These are phyloP conservation scores for Pangasius djambal DNA, from an alignment of 2,797 vertebrate species.

Conservation along the genomic window DNA sequence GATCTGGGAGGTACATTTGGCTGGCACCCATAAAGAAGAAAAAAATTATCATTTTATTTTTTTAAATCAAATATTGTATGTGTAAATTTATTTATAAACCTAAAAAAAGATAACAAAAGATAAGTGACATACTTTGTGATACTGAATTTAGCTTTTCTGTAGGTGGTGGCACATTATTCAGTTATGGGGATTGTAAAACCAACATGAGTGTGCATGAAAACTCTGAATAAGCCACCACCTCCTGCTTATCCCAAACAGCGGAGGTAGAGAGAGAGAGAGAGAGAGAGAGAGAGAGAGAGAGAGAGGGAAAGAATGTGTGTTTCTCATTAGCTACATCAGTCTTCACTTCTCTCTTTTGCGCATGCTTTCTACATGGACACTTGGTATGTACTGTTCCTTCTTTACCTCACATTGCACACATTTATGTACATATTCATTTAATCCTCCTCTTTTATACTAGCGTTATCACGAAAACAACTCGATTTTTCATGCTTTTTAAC, in stretches of 20 bases:
- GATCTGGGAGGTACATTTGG: too few species aligned
- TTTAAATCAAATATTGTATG: not conserved
- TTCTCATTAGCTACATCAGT: slow-evolving; percentile 48
- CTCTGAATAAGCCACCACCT: slow-evolving; percentile 28
- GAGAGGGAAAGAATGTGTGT: slow-evolving; percentile 19
- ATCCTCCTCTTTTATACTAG: not conserved
- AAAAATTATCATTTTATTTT: not conserved
- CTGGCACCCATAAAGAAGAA: not conserved
- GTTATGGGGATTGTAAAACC: not conserved
- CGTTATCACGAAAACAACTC: not conserved
- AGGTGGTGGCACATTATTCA: not conserved
- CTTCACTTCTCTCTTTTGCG: slow-evolving; percentile 7
- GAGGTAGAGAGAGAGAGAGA: slow-evolving; percentile 8
- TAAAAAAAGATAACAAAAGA: not conserved
- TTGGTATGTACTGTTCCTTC: slow-evolving; percentile 46
- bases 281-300: slow-evolving; percentile 10
- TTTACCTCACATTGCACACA: not conserved
- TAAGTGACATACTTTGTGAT: not conserved
- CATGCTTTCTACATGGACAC: slow-evolving; percentile 24
- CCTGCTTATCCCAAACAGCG: slow-evolving; percentile 31
- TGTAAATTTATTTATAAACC: not conserved
- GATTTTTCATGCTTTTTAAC: not conserved
- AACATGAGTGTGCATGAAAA: slow-evolving; percentile 5
- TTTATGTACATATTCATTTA: not conserved
- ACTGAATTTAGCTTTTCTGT: not conserved